Conservation (phyloP, 2,113 vertebrate genomes). For the Uria aalge region DNA sequence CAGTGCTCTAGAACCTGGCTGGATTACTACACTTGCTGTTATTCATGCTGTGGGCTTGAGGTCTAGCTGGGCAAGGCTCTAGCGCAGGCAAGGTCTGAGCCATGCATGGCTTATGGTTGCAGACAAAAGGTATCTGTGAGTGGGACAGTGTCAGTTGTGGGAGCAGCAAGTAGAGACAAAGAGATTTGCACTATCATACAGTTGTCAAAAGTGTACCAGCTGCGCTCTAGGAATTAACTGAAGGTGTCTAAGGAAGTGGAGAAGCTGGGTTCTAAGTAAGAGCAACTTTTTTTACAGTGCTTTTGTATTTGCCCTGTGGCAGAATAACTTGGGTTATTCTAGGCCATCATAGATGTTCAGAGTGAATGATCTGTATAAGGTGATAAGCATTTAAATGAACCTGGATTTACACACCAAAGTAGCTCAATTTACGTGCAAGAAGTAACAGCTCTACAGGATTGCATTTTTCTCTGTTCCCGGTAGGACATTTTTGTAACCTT, state of each 20-base stretch:
- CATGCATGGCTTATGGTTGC: neutral
- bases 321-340: neutral
- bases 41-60: neutral
- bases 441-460: neutral
- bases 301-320: neutral
- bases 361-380: neutral
- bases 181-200: neutral
- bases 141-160: neutral
- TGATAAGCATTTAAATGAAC: neutral
- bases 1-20: neutral
- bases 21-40: neutral
- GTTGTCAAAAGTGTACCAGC: neutral
- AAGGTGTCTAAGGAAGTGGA: neutral
- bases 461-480: neutral
- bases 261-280: neutral
- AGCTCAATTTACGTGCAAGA: neutral
- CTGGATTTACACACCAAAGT: neutral
- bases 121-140: neutral
- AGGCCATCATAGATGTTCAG: neutral
- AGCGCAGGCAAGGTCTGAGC: neutral
- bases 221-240: neutral
- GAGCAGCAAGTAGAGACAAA: neutral
- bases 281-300: neutral
- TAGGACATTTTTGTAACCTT: neutral
- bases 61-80: neutral